phyloP scores from a whole-genome alignment of 2,888 invertebrate genomes.

The Cephus sareptanus region DNA sequence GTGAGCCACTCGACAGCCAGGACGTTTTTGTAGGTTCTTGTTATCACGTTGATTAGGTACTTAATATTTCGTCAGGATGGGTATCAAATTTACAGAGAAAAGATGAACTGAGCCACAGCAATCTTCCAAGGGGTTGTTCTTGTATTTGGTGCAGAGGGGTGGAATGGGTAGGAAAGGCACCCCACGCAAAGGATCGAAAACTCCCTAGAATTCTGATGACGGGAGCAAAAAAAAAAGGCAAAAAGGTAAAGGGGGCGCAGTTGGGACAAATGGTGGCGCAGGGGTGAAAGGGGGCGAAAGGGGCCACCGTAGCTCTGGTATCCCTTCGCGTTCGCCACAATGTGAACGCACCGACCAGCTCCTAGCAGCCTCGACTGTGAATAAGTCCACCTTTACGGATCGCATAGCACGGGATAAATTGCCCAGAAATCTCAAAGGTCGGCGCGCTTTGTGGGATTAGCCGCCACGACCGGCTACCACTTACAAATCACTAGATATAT shows the following conservation, averaged over 20 bases:
- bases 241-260: not conserved
- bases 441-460: slow-evolving; percentile 58
- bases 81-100: not conserved
- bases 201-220: not conserved
- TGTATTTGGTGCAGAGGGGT: not conserved
- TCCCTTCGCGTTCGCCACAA: slow-evolving; percentile 7
- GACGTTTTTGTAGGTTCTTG: not conserved
- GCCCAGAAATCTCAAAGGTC: slow-evolving; percentile 54
- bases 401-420: slow-evolving; percentile 56
- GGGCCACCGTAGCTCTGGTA: too few species aligned
- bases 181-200: not conserved
- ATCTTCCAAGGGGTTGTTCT: not conserved
- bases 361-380: slow-evolving; percentile 26
- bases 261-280: too few species aligned
- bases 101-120: not conserved
- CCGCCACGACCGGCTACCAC: slow-evolving; percentile 49
- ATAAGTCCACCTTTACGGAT: slow-evolving; percentile 31
- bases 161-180: not conserved
- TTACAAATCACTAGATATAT: slow-evolving; percentile 53
- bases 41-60: not conserved
- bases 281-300: not conserved
- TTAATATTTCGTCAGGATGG: not conserved
- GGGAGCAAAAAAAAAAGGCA: not conserved
- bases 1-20: not conserved
- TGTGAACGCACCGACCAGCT: slow-evolving; percentile 15